Base-by-base conservation (phyloP, 1,140 invertebrate species). In the Diachasma alloeum region DNA sequence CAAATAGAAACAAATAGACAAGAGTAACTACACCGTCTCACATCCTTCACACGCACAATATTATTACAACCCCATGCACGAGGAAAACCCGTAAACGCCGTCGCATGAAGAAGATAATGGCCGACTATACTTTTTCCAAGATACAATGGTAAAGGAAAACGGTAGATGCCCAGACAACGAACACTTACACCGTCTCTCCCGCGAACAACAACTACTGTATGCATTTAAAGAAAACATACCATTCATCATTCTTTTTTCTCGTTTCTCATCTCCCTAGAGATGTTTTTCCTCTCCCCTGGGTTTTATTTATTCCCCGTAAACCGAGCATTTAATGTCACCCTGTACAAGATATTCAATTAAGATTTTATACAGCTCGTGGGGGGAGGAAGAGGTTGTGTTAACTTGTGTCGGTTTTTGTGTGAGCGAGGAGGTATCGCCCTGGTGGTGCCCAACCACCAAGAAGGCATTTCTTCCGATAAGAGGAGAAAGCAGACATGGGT, bases 261-360 rank as follows among this genome's bases (percentile, higher is more conserved):
- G 6, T 53, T 53, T 53, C 48, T 53, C 48, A 53, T 53, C 48
- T 53, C 6, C n/a, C n/a, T n/a, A 15, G 48, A 17, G 15, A 19
- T 53, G 15, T 53, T 19, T 53, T 53, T 53, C 9, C n/a, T 11
- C 8, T 22, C 59, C 22, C 4, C 59, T 3, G 10, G 11, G 19
- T 26, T 26, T 63, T 63, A 24, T 63, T 63, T 63, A 63, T 63
- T 15, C 24, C 10, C 24, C 59, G 19, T 63, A 26, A 63, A 26
- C 24, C 59, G 24, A 63, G 59, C 24, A 26, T 63, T 63, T 63
- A 63, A 31, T 63, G 59, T 63, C 59, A 26, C 59, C 15, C 15
- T 3, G 59, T 63, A 63, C 66, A 68, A 68, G 66, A 68, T 68
- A 68, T 68, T 68, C 66, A 68, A 39, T 68, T 68, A 68, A 68